These are phyloP conservation scores for Panopea generosa DNA, from an alignment of 2,888 invertebrate genomes.

Conservation along the genomic window DNA sequence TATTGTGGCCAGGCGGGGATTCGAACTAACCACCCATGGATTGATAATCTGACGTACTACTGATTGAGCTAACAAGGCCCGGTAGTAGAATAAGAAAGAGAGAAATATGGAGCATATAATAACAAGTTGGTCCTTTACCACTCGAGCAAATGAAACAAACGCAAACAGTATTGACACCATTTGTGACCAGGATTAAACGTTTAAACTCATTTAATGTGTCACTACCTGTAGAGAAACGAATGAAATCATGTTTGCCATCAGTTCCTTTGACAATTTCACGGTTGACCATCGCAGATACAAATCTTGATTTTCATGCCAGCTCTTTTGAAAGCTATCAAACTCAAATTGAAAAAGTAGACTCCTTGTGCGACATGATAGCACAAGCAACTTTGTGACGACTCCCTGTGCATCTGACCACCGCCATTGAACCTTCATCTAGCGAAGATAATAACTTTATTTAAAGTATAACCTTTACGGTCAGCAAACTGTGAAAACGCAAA, in stretches of 20 bases:
- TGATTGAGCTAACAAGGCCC: no score
- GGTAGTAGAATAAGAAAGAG: no score
- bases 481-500: slow-evolving; percentile 31
- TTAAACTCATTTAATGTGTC: no score
- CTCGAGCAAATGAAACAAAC: no score
- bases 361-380: slow-evolving; percentile 11
- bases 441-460: slow-evolving; percentile 43
- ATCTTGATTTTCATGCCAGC: slow-evolving; percentile 16
- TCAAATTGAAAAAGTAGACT: slow-evolving; percentile 8
- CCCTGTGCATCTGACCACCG: neutral
- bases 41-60: no score
- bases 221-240: no score
- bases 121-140: no score
- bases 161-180: no score
- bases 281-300: slow-evolving; percentile 24
- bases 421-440: neutral
- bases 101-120: no score
- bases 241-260: slow-evolving; percentile 22
- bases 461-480: slow-evolving; percentile 32
- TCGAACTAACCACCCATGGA: no score
- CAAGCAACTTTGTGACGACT: slow-evolving; percentile 3
- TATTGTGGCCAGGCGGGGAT: no score
- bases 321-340: slow-evolving; percentile 14
- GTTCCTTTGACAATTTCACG: slow-evolving; percentile 52
- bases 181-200: no score